A percentile compares a stretch with the other conserved stretches of the same genome.
These are phyloP conservation scores for Platichthys stellatus DNA, from an alignment of 2,113 vertebrate genomes.

Conservation along the genomic window DNA sequence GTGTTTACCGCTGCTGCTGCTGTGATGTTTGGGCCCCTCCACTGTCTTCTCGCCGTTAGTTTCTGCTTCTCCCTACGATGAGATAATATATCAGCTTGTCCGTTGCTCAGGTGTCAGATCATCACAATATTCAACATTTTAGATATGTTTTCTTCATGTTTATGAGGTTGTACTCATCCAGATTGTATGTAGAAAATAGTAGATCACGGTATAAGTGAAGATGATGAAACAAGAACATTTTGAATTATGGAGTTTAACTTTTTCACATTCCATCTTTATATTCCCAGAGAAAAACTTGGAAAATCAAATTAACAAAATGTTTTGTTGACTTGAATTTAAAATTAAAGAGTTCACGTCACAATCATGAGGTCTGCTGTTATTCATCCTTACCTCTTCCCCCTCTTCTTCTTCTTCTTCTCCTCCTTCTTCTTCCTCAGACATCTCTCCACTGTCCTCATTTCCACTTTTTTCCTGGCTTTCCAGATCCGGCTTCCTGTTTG, in stretches of 20 bases:
- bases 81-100: background rate
- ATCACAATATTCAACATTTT: background rate
- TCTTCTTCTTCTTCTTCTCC: conserved; percentile 79
- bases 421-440: conserved; percentile 87
- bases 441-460: conserved; percentile 94
- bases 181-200: too few species aligned
- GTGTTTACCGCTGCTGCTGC: conserved; percentile 86
- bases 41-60: conserved; percentile 85
- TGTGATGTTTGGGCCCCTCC: conserved; percentile 87
- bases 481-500: conserved; percentile 87
- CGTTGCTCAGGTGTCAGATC: background rate
- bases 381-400: conserved; percentile 1
- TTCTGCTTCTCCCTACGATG: conserved; percentile 80
- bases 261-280: background rate
- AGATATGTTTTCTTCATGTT: background rate
- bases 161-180: too few species aligned
- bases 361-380: conserved; percentile 28
- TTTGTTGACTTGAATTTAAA: too few species aligned
- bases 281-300: too few species aligned
- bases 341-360: background rate
- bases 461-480: conserved; percentile 89
- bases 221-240: background rate
- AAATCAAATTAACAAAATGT: too few species aligned
- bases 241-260: background rate
- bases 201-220: background rate